Evolutionary conservation across 2,113 vertebrate species (phyloP).

Genomic region (Poicephalus meyeri): DNA sequence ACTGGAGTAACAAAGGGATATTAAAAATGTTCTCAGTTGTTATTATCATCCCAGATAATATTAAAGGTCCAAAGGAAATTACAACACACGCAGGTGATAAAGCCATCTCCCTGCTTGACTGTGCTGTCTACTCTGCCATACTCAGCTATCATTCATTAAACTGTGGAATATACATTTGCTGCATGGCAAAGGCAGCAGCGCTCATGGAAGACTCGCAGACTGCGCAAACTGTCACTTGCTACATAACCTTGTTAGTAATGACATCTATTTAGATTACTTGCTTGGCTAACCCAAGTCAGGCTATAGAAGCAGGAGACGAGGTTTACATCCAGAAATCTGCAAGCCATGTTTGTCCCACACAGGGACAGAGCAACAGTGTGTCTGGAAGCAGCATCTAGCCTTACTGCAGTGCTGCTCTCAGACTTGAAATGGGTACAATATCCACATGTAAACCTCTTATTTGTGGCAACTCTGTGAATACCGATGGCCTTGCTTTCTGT

Average conservation of each 20-base stretch:
- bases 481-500: not conserved
- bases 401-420: not conserved
- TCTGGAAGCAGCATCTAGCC: not conserved
- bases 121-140: not conserved
- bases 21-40: not conserved
- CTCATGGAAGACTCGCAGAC: not conserved
- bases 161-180: not conserved
- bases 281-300: conserved; percentile 1
- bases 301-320: not conserved
- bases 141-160: conserved; percentile 14
- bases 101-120: not conserved
- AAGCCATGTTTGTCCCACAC: not conserved
- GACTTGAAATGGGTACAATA: not conserved
- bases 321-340: not conserved
- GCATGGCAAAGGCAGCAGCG: not conserved
- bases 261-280: not conserved
- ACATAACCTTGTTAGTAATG: not conserved
- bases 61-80: conserved; percentile 43
- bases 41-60: conserved; percentile 4
- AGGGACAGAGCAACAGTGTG: not conserved
- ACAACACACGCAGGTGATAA: conserved; percentile 1
- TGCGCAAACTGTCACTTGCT: not conserved
- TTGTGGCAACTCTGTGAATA: not conserved
- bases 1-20: not conserved
- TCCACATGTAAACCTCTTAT: not conserved